Evolutionary conservation across 2,888 invertebrate species (phyloP), one percentile per base, ranked within the genome.

Genomic region (Kuschelorhynchus macadamiae): DNA sequence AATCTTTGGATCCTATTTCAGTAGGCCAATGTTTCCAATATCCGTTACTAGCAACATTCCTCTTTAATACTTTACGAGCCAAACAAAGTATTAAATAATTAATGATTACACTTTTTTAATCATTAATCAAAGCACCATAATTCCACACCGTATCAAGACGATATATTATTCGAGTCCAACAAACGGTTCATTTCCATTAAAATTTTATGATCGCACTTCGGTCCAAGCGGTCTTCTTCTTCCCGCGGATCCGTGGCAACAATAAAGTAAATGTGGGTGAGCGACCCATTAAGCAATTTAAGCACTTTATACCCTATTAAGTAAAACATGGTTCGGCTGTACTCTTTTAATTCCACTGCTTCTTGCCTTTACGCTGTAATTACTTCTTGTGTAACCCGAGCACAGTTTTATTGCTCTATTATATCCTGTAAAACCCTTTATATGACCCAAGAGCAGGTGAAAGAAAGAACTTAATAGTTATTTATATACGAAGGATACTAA

Each of bases 231-330:
- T 25, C 25, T 25, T 7, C 25, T 25, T 25, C 25, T 25, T 25
- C 25, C 7, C 7, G 25, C 25, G 4, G 25, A 25, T 25, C 25
- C 3, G 25, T 25, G 25, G 7, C 25, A 55, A 55, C 42, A 41
- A 41, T 55, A 41, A 55, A 55, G 16, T 49, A 36, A 44, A 64
- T 41, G 64, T 56, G 47, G 56, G 64, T 49, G 64, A 56, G 52
- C 52, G 25, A 33, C 21, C 55, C 64, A 64, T 64, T 64, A 57
- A 64, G 44, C 44, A 57, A 64, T 64, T 64, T 57, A 64, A 49
- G 42, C 64, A 42, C 49, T 64, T 64, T 57, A 57, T 64, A 57
- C 46, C 64, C 64, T 64, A 64, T 64, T 64, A 64, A 64, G 57
- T 41, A 41, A 57, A 57, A 57, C 47, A 57, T 47, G 63, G 53